Base-by-base conservation (phyloP, 2,888 invertebrate genomes). In the Morinoia aosen region DNA sequence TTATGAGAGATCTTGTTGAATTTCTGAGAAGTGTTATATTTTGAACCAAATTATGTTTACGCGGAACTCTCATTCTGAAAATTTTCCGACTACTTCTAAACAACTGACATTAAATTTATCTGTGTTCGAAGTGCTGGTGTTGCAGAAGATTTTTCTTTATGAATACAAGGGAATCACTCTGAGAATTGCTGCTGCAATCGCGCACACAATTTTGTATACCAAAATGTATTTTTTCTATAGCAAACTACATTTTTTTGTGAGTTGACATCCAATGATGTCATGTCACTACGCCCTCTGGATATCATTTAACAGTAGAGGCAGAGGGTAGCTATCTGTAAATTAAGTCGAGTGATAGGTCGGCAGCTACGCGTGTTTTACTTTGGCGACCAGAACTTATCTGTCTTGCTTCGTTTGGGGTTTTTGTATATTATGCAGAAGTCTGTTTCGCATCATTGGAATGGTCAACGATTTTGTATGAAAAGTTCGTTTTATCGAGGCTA, bases 161-260 rank as follows among this genome's bases (percentile, higher is more conserved):
- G 2, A 33, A 33, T 33, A 33, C 76, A 76, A 33, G 76, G 25
- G 76, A 76, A 76, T 76, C 76, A 76, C 76, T 64, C 64, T 10
- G 1, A 33, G 33, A 76, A 19, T 25, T 76, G 33, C 76, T 76
- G 76, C 76, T 16, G 76, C 76, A 76, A 8, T 76, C 76, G 76
- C 76, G 33, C 76, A 33, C 76, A 76, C 76, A 76, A 25, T 76
- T 76, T 76, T 76, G 76, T 33, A 48, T 33, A 76, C 76, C 76
- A 76, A 76, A 76, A 76, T 76, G 76, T 76, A 76, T 76, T 76
- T 76, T 76, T 76, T 76, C 76, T 76, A 76, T 76, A 33, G 25
- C 76, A 76, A 76, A 76, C 76, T 76, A 76, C 48, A 5, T 76
- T 76, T 76, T 76, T 76, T 76, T 76, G 76, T 76, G 76, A 76